Evolutionary conservation across 2,113 vertebrate species (phyloP).

Genomic region (Glaucomys volans): DNA sequence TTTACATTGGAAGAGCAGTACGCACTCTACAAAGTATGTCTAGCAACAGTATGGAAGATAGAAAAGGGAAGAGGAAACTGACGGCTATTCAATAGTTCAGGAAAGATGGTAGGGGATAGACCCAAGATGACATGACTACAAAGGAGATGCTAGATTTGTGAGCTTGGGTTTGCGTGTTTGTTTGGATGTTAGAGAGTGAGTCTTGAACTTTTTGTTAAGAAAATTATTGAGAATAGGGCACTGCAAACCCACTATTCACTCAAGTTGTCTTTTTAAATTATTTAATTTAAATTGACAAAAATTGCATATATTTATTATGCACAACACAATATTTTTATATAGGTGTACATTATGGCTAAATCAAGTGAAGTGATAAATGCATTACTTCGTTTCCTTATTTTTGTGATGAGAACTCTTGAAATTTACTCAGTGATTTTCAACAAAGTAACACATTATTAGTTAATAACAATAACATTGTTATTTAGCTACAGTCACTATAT

Average conservation of each 20-base stretch:
- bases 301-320: neutral
- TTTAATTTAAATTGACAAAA: neutral
- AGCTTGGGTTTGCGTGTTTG: neutral
- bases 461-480: neutral
- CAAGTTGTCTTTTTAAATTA: neutral
- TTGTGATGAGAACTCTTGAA: neutral
- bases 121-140: neutral
- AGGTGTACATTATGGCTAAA: neutral
- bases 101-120: neutral
- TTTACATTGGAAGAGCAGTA: neutral
- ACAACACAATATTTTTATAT: neutral
- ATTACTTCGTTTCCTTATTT: neutral
- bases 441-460: neutral
- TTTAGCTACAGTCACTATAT: no score
- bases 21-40: neutral
- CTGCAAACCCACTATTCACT: neutral
- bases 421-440: neutral
- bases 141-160: neutral
- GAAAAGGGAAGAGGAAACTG: neutral
- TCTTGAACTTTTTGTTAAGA: neutral
- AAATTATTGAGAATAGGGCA: neutral
- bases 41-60: neutral
- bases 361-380: neutral
- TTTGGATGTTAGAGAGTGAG: neutral
- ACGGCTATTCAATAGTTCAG: neutral